phyloP scores from a whole-genome alignment of 2,888 invertebrate species.

The Drosophila seclusa region DNA sequence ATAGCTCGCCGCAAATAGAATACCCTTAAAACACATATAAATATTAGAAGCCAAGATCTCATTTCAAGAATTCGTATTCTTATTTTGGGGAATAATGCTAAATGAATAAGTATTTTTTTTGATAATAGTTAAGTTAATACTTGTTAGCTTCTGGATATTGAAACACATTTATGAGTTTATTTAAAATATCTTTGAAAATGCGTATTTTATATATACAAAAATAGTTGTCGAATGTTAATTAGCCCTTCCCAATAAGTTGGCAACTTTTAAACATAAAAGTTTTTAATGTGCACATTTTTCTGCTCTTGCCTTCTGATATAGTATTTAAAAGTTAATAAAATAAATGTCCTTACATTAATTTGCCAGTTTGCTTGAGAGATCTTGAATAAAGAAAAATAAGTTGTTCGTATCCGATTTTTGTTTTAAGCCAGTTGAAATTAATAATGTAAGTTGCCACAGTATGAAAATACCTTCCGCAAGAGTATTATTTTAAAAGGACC shows the following conservation, averaged over 20 bases:
- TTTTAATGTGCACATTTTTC: no score
- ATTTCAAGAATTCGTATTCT: neutral
- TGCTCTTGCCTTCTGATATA: no score
- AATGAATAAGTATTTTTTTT: neutral
- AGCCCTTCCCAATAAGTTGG: no score
- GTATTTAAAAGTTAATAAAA: no score
- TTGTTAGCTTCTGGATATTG: neutral
- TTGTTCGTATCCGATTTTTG: no score
- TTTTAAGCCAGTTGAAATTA: neutral
- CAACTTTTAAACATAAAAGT: no score
- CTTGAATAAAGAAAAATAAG: no score
- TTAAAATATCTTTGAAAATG: neutral
- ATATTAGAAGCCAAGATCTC: neutral
- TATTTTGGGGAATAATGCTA: neutral
- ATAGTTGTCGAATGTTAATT: no score
- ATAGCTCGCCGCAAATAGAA: neutral
- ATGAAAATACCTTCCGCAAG: slow-evolving; percentile 1
- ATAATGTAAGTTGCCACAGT: neutral
- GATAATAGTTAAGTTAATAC: neutral
- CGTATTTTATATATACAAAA: no score
- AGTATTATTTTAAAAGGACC: slow-evolving; percentile 19
- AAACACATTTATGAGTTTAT: neutral
- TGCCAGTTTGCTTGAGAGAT: neutral
- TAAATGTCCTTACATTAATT: neutral
- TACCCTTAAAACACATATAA: neutral